Conservation (phyloP, 2,113 vertebrate species). For the Mus pahari region DNA sequence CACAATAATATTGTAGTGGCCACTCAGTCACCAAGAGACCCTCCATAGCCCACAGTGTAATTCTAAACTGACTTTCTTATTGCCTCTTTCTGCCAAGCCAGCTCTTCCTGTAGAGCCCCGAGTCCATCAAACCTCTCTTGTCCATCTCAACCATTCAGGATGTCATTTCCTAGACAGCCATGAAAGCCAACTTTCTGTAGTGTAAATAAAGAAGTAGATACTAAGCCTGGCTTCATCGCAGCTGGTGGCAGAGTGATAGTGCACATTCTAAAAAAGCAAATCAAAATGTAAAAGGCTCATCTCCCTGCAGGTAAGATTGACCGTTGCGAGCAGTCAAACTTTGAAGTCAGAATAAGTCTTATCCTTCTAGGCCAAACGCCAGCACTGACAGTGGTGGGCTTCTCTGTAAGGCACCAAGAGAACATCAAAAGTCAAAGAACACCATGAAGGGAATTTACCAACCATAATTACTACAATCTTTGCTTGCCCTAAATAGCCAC, state of each 20-base stretch:
- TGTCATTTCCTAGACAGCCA: background rate
- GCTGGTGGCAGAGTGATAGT: background rate
- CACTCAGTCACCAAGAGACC: background rate
- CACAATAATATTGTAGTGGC: background rate
- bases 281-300: conserved; percentile 34
- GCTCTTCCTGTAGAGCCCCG: background rate
- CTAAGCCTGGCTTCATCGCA: background rate
- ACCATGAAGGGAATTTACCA: conserved; percentile 84
- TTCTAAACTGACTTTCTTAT: background rate
- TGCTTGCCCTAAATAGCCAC: conserved; percentile 90
- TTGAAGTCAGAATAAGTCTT: conserved; percentile 2
- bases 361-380: conserved; percentile 59
- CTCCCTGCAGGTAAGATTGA: conserved; percentile 19
- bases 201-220: background rate
- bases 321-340: background rate
- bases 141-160: background rate
- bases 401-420: conserved; percentile 76
- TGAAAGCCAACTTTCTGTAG: background rate
- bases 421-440: conserved; percentile 81
- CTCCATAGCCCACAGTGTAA: background rate
- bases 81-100: background rate
- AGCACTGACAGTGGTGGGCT: conserved; percentile 48
- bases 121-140: background rate
- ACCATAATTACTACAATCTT: conserved; percentile 88
- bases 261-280: background rate